Evolutionary conservation across 2,888 invertebrate species (phyloP), one percentile per base, ranked within the genome.

Genomic region (Acrocyrtus sp.): DNA sequence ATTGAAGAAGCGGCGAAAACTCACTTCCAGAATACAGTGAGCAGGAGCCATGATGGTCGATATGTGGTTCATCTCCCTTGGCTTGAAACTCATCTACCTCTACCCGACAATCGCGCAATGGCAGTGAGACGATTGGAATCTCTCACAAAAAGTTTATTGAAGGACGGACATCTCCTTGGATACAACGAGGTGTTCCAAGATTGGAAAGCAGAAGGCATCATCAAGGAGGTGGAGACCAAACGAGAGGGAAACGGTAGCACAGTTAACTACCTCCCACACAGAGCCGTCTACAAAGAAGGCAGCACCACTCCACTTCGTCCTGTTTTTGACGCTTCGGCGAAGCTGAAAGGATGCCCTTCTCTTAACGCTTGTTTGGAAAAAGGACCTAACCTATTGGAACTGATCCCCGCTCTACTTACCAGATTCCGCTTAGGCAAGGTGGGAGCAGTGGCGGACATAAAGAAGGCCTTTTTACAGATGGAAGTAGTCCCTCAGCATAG

Each of bases 61-160:
- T 84, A 83, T 72, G 82, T 82, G 62, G 82, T 83, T 1, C 45
- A 66, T 22, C 73, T 83, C 10, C 83, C 84, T 12, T 83, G 82
- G 82, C 74, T 81, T 17, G 80, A 81, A 17, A n/a, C 22, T 2
- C 82, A 83, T 68, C 81, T 82, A 2, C 81, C 79, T 6, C 54
- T 84, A 1, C 19, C 67, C 0, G 43, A 4, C 1, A 72, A 74
- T 41, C 12, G 34, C 1, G 1, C 1, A 1, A 1, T 57, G 1
- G 72, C 75, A 12, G 60, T 53, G n/a, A 48, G 50, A 22, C 47
- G 72, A 12, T 41, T 75, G 4, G 6, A 21, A n/a, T 26, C 39
- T 3, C 19, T 54, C 0, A 72, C 67, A 15, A 51, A 57, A 5
- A 54, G 50, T 17, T 34, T 75, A 19, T 1, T 39, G 19, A 17